These are phyloP conservation scores for Pseudonaja textilis DNA, from an alignment of 2,113 vertebrate species.

Conservation along the genomic window DNA sequence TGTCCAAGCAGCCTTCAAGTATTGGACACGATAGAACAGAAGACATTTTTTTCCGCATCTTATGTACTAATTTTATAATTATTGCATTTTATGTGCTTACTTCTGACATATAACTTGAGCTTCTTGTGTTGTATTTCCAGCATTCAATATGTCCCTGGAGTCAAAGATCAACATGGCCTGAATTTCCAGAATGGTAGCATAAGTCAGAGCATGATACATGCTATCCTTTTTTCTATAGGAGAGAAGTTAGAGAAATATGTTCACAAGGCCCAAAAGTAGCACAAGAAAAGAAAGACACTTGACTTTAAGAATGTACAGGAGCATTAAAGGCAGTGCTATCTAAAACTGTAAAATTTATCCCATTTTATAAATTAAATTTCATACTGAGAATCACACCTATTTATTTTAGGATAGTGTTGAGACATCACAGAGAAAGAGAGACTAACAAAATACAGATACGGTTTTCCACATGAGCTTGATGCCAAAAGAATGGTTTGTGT, in stretches of 20 bases:
- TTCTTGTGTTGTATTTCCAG: slow-evolving; percentile 94
- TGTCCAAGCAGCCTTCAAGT: background rate
- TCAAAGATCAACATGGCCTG: slow-evolving; percentile 99
- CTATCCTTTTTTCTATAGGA: slow-evolving; percentile 87
- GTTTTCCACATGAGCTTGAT: background rate
- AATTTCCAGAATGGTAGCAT: slow-evolving; percentile 97
- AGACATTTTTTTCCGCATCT: background rate
- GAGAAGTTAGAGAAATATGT: slow-evolving; percentile 28
- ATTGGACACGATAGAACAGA: background rate
- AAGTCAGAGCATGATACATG: slow-evolving; percentile 95
- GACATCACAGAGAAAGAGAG: background rate
- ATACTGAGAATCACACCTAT: background rate
- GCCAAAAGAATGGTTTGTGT: background rate
- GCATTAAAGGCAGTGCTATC: background rate
- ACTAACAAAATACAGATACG: background rate
- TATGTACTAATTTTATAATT: background rate
- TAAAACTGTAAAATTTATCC: background rate
- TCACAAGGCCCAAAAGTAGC: background rate
- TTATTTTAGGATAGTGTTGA: background rate
- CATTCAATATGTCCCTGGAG: slow-evolving; percentile 87
- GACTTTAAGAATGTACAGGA: background rate
- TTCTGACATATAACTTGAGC: slow-evolving; percentile 89
- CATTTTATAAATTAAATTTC: background rate
- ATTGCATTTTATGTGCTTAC: slow-evolving; percentile 58
- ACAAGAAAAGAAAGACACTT: background rate